These are phyloP conservation scores for Phoenicopterus ruber DNA, from an alignment of 2,113 vertebrate genomes.

Conservation along the genomic window DNA sequence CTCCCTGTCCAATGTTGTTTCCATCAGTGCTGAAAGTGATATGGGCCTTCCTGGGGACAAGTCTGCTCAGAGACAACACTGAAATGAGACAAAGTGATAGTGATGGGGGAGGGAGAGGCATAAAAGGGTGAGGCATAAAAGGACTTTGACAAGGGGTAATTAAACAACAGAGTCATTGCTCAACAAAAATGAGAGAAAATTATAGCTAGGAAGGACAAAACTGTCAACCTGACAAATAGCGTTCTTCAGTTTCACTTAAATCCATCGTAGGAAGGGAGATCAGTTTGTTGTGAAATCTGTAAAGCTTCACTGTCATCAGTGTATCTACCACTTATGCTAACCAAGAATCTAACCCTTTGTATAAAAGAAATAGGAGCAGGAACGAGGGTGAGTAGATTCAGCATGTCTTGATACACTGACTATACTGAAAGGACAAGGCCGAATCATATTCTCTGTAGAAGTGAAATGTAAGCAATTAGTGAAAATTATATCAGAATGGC, in stretches of 20 bases:
- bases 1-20: neutral
- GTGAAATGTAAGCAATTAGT: neutral
- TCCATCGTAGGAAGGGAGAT: neutral
- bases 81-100: neutral
- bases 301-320: neutral
- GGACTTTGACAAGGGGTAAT: neutral
- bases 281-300: neutral
- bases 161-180: neutral
- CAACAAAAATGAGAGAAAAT: neutral
- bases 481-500: neutral
- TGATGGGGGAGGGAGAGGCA: neutral
- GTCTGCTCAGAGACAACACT: neutral
- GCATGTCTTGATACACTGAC: neutral
- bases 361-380: neutral
- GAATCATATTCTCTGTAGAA: neutral
- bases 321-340: neutral
- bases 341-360: neutral
- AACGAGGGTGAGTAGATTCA: rapidly evolving
- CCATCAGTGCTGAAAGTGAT: neutral
- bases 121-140: neutral
- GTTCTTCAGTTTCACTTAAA: neutral
- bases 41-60: neutral
- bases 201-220: neutral
- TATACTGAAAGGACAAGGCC: neutral
- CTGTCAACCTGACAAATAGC: neutral